Evolutionary conservation across 92 coral and sea anemone species (phyloP), one percentile per base, ranked within the genome.

Genomic region (Zoanthus sansibaricus): DNA sequence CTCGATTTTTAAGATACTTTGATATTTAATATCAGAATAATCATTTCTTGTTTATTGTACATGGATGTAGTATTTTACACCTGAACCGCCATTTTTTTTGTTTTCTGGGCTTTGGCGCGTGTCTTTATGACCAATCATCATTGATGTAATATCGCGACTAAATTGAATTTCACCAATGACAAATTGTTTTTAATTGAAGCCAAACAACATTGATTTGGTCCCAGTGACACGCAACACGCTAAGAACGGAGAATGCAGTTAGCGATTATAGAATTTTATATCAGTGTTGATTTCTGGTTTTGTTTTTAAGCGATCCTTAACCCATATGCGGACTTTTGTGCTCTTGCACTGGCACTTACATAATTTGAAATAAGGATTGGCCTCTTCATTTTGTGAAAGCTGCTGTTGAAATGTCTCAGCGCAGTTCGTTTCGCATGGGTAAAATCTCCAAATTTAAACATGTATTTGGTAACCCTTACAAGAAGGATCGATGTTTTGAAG

Each of bases 401-500:
- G n/a, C 45, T 11, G 3, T 42, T 55, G 72, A 49, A 47, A 91
- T 91, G 94, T 89, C 94, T 72, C 82, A 78, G 5, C 87, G 94
- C 21, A 88, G 89, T 78, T 91, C 94, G 33, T 94, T 94, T 87
- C 95, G 95, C 70, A 85, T 91, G 13, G 92, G 93, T 49, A 94
- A 91, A 54, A 74, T 89, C 82, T 97, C 99, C 77, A 97, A 95
- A 83, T 97, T 93, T 86, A 95, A 93, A 77, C 98, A 97, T 89
- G 99, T 97, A 9, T 97, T 92, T 82, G 99, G 99, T 7, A 95
- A 88, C 66, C 97, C 99, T 25, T 92, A 77, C 87, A 91, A 94
- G 88, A 97, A 97, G 74, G 99, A 97, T 45, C 92, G 87, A 59
- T 93, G 99, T 74, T 97, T 95, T 76, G 99, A 97, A 64, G 98